Percentiles rank a stretch among this genome's conserved stretches.
Conservation (phyloP, 2,888 invertebrate species). For the Tiliacea citrago region DNA sequence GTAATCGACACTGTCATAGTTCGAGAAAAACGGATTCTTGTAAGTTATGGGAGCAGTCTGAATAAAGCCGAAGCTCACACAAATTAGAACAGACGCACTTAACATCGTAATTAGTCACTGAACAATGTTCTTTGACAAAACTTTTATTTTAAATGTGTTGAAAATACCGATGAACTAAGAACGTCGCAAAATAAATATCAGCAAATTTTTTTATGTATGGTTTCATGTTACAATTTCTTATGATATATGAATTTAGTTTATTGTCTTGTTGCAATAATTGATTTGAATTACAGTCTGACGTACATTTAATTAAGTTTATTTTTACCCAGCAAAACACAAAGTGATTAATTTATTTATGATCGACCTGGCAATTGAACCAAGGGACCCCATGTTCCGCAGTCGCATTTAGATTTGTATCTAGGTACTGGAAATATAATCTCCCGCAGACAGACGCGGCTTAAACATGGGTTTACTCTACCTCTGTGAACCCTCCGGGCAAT, state of each 20-base stretch:
- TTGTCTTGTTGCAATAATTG: slow-evolving; percentile 21
- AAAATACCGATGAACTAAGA: slow-evolving; percentile 36
- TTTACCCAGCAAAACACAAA: background rate
- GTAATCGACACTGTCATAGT: slow-evolving; percentile 35
- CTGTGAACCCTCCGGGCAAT: background rate
- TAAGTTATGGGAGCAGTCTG: slow-evolving; percentile 43
- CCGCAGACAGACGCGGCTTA: too few relatives aligned
- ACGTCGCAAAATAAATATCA: slow-evolving; percentile 45
- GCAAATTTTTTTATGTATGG: slow-evolving; percentile 46
- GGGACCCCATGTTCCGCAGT: background rate
- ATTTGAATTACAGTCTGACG: slow-evolving; percentile 5
- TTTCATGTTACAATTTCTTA: slow-evolving; percentile 52
- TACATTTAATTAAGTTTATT: background rate
- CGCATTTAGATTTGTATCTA: background rate
- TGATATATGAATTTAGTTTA: slow-evolving; percentile 6
- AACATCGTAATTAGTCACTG: slow-evolving; percentile 48
- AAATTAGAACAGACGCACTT: slow-evolving; percentile 48
- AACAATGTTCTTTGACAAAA: slow-evolving; percentile 37
- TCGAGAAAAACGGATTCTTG: slow-evolving; percentile 30
- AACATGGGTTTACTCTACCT: background rate
- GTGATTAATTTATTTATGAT: background rate
- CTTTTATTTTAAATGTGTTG: slow-evolving; percentile 26
- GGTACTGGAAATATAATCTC: background rate
- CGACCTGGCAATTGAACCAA: background rate
- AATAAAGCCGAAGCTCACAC: slow-evolving; percentile 48